phyloP scores from a whole-genome alignment of 2,113 vertebrate species.

The Spermophilus dauricus region DNA sequence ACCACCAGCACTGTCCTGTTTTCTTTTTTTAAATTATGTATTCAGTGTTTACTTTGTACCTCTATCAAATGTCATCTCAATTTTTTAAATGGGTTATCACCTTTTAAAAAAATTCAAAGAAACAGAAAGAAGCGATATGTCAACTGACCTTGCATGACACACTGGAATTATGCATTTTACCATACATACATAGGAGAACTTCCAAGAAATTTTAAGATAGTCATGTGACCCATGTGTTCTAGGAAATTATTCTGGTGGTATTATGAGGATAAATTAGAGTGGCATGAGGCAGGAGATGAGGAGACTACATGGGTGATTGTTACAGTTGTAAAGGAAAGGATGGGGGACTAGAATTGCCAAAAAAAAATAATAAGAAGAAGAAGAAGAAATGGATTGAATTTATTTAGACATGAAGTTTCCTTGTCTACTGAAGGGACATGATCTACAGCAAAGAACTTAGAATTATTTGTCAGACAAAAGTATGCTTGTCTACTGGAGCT shows the following conservation, averaged over 20 bases:
- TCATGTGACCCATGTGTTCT: background rate
- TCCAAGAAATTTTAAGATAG: background rate
- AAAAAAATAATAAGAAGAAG: background rate
- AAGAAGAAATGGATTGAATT: background rate
- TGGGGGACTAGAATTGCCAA: background rate
- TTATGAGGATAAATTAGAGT: background rate
- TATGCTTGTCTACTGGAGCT: background rate
- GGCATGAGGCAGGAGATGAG: background rate
- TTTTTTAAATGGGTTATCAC: background rate
- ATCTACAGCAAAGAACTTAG: background rate
- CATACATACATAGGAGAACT: background rate
- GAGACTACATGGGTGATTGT: background rate
- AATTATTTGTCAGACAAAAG: background rate
- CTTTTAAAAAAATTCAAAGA: background rate
- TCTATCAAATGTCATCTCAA: too few relatives aligned
- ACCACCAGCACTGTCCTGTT: background rate
- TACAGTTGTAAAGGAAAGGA: background rate
- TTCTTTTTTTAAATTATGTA: background rate
- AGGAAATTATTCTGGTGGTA: background rate
- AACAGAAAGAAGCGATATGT: background rate
- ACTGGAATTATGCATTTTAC: background rate
- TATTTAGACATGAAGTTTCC: background rate
- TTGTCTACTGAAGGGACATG: background rate
- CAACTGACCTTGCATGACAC: background rate
- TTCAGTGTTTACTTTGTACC: background rate